Conservation (phyloP, 1,140 invertebrate genomes). For the Zophobas morio region DNA sequence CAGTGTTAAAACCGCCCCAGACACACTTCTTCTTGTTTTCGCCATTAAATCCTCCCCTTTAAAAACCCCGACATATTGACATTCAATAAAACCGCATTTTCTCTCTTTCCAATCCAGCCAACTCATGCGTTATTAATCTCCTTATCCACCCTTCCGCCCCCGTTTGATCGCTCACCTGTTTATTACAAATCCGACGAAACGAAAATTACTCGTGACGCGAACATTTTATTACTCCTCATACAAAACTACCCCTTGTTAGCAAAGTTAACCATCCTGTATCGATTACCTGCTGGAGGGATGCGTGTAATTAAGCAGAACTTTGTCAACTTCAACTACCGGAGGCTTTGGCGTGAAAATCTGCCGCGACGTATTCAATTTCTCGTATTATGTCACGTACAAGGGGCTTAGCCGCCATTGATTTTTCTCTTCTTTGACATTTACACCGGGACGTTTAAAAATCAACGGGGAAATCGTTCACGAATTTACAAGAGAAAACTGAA, state of each 20-base stretch:
- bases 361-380: neutral
- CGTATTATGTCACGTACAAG: neutral
- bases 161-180: neutral
- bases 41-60: too few relatives aligned
- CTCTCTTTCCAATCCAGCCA: neutral
- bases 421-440: constrained; percentile 1
- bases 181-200: neutral
- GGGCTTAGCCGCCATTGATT: neutral
- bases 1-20: too few relatives aligned
- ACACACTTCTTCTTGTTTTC: too few relatives aligned
- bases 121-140: neutral
- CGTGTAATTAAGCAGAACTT: neutral
- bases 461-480: neutral
- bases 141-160: neutral
- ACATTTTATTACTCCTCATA: neutral
- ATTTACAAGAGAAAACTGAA: neutral
- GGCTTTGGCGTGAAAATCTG: neutral
- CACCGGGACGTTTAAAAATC: neutral
- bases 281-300: neutral
- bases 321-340: neutral
- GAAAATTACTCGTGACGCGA: neutral
- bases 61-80: neutral
- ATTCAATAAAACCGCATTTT: neutral
- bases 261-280: too few relatives aligned
- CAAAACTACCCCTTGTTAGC: too few relatives aligned